Percentiles rank a stretch among this genome's conserved stretches.
Evolutionary conservation across 2,888 invertebrate genomes (phyloP).

Genomic region (Heterodera filipjevi): DNA sequence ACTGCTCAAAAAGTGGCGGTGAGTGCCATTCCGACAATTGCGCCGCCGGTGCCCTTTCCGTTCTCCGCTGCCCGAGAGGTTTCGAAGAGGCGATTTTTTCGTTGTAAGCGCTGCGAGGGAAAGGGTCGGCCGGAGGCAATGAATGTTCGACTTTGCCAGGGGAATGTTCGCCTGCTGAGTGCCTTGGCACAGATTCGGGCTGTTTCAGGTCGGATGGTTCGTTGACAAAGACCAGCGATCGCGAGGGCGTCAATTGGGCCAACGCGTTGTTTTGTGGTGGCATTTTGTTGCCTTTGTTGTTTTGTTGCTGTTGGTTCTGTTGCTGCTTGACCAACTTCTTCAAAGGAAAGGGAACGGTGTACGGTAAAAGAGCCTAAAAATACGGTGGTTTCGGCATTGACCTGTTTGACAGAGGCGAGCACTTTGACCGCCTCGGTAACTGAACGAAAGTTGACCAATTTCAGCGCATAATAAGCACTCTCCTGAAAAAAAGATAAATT

Average conservation of each 20-base stretch:
- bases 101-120: not conserved
- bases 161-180: not conserved
- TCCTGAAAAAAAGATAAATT: constrained; percentile 37
- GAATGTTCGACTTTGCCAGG: not conserved
- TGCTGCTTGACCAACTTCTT: constrained; percentile 31
- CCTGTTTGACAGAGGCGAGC: constrained; percentile 40
- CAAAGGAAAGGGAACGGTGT: not conserved
- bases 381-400: not conserved
- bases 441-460: constrained; percentile 48
- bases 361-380: not conserved
- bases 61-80: not conserved
- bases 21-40: not conserved
- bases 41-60: not conserved
- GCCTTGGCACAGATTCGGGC: not conserved
- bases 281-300: not conserved
- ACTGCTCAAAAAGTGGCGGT: not conserved
- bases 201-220: not conserved
- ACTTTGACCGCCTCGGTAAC: constrained; percentile 42
- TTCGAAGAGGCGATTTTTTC: not conserved
- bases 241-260: not conserved
- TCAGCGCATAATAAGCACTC: constrained; percentile 49
- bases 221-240: constrained; percentile 21
- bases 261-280: not conserved
- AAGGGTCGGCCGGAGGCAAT: constrained; percentile 12
- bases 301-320: constrained; percentile 28